These are phyloP conservation scores for Paguma larvata DNA, from an alignment of 2,797 vertebrate species.

Conservation along the genomic window DNA sequence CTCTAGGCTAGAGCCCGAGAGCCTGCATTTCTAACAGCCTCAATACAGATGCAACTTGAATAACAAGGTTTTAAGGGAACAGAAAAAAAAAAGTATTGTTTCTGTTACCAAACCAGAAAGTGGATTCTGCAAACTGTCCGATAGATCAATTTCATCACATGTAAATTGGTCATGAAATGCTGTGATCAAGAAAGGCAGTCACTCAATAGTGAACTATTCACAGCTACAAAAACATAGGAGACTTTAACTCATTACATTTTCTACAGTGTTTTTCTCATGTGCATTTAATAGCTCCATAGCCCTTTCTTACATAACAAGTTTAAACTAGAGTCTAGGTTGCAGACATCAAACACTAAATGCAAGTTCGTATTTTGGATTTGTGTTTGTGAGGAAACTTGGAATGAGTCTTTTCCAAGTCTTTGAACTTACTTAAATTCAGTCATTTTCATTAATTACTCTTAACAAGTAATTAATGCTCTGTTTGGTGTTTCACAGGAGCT, in stretches of 20 bases:
- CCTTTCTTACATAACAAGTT: neutral
- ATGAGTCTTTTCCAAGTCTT: conserved; percentile 67
- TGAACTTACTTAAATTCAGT: conserved; percentile 70
- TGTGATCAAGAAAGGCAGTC: neutral
- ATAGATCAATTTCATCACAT: neutral
- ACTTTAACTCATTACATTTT: conserved; percentile 48
- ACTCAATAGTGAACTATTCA: neutral
- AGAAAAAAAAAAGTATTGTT: conserved; percentile 8
- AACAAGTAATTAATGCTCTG: conserved; percentile 68
- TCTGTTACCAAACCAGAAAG: conserved; percentile 20
- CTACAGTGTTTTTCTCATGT: conserved; percentile 34
- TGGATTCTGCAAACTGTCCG: neutral
- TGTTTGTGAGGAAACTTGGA: conserved; percentile 60
- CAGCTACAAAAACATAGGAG: neutral
- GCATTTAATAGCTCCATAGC: neutral
- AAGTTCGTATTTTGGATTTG: conserved; percentile 42
- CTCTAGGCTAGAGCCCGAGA: neutral
- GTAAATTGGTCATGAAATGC: neutral
- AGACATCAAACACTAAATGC: conserved; percentile 32
- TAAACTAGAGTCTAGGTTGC: conserved; percentile 19
- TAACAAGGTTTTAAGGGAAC: conserved; percentile 29
- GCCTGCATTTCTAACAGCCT: conserved; percentile 22
- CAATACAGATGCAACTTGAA: neutral
- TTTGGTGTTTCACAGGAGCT: conserved; percentile 6
- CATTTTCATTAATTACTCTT: conserved; percentile 74